Percentiles rank a stretch among this genome's conserved stretches.
phyloP scores from a whole-genome alignment of 2,113 vertebrate species.

The Nematolebias whitei region DNA sequence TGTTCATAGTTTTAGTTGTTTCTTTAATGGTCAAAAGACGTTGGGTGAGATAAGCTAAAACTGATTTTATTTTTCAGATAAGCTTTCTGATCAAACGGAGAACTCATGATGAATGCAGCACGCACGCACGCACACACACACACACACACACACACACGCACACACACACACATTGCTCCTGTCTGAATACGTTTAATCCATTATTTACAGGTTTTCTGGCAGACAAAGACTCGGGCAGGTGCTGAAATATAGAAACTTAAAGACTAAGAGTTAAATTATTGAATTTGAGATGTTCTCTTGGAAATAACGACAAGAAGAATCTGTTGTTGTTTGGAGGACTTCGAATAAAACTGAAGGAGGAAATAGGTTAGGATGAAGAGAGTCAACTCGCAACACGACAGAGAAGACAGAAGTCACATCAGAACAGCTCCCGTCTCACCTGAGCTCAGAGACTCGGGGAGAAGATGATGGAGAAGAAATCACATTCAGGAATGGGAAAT shows the following conservation, averaged over 20 bases:
- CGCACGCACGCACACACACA: no score
- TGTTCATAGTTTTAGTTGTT: no score
- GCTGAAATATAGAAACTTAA: slow-evolving; percentile 61
- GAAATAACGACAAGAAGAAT: slow-evolving; percentile 33
- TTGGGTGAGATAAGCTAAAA: no score
- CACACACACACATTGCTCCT: neutral
- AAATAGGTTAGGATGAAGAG: no score
- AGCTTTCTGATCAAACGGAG: no score
- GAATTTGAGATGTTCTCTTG: slow-evolving; percentile 52
- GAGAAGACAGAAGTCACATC: slow-evolving; percentile 20
- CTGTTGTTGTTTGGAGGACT: slow-evolving; percentile 28
- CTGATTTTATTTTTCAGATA: no score
- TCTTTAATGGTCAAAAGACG: no score
- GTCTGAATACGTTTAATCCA: slow-evolving; percentile 74
- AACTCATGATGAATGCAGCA: no score
- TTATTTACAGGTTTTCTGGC: slow-evolving; percentile 75
- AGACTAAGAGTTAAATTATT: slow-evolving; percentile 77
- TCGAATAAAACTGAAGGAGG: no score
- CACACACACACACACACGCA: slow-evolving; percentile 13
- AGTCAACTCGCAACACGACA: no score
- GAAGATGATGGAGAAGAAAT: no score
- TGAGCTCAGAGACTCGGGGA: neutral
- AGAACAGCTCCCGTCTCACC: slow-evolving; percentile 8
- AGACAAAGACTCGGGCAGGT: slow-evolving; percentile 74
- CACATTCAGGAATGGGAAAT: no score